Base-by-base conservation (phyloP, 2,888 invertebrate species). In the Spisula solida region DNA sequence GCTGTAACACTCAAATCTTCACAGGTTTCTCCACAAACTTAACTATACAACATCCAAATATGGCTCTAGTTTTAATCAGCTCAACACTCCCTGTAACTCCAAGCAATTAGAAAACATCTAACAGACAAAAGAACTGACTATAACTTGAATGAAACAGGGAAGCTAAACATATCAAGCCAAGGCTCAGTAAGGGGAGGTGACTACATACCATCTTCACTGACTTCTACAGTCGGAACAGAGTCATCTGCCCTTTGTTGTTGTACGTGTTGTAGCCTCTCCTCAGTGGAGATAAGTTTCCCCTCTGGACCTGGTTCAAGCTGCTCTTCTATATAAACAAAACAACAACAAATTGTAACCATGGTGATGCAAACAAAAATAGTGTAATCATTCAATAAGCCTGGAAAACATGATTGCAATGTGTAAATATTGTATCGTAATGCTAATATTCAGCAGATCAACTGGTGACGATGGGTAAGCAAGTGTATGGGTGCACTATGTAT, bases 201-300 rank as follows among this genome's bases (percentile, higher is more conserved):
- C 25, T 48, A 91, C 93, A 82, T 78, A 93, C 93, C 93, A 91
- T 93, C 94, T 83, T 93, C 92, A 87, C 90, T 92, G 85, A 91
- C 90, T 80, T 91, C 92, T 51, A 78, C 89, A 70, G 92, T 89
- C 16, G 92, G 91, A n/a, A 90, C 85, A 29, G 86, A 85, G 70
- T 93, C 92, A 12, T 91, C 85, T 78, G 86, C 60, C 84, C 87
- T 91, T 88, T 94, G 94, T 79, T 95, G 93, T 81, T 95, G 95
- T 55, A 96, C 93, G 75, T 95, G 95, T 86, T 95, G 94, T 91
- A 96, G 94, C 47, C 96, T 90, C 90, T 96, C 96, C 84, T 96
- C 95, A 4, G 96, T 94, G 29, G 96, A 96, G 81, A 96, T 95
- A 66, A 96, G 94, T 20, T 94, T 94, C 8, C 96, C 96, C 70